These are phyloP conservation scores for Microcebus ravelobensis DNA, from an alignment of 2,113 vertebrate species.

Conservation along the genomic window DNA sequence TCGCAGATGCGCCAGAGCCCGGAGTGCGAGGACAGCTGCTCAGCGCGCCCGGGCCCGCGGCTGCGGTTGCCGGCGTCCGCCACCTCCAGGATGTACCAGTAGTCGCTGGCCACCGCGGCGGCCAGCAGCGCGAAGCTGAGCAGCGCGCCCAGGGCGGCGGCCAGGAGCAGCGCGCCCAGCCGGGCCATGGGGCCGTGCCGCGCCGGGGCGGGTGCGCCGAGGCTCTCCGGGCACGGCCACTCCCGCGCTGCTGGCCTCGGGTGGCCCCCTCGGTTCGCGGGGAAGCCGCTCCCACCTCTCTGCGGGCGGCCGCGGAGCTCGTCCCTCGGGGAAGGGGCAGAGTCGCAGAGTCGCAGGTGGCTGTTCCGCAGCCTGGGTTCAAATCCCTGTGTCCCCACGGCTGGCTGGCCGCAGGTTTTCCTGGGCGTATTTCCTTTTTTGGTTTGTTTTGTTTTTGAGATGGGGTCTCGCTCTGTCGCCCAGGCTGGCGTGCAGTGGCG, in stretches of 20 bases:
- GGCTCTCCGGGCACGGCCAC: neutral
- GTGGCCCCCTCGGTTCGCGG: neutral
- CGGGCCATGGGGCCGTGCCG: neutral
- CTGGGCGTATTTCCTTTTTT: too few species aligned
- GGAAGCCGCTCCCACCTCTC: neutral
- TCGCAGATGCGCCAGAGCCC: slow-evolving; percentile 86
- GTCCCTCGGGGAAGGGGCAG: too few species aligned
- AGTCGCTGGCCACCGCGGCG: slow-evolving; percentile 86
- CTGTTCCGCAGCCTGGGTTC: neutral
- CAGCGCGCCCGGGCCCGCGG: slow-evolving; percentile 70
- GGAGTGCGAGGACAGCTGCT: slow-evolving; percentile 82
- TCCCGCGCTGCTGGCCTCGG: too few species aligned
- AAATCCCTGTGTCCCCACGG: neutral
- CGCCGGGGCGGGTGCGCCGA: rapidly evolving
- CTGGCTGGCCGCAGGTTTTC: neutral
- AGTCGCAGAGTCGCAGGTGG: neutral
- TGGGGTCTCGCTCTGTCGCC: too few species aligned
- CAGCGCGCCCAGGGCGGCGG: slow-evolving; percentile 84
- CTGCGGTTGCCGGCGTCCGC: slow-evolving; percentile 59
- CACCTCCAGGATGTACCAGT: slow-evolving; percentile 90
- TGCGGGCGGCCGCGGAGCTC: neutral
- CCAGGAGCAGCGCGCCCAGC: slow-evolving; percentile 84
- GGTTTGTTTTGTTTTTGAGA: too few species aligned
- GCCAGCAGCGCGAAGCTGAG: slow-evolving; percentile 87
- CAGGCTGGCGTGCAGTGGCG: too few species aligned